These are phyloP conservation scores for Amiota minor DNA, from an alignment of 2,888 invertebrate genomes.

Conservation along the genomic window DNA sequence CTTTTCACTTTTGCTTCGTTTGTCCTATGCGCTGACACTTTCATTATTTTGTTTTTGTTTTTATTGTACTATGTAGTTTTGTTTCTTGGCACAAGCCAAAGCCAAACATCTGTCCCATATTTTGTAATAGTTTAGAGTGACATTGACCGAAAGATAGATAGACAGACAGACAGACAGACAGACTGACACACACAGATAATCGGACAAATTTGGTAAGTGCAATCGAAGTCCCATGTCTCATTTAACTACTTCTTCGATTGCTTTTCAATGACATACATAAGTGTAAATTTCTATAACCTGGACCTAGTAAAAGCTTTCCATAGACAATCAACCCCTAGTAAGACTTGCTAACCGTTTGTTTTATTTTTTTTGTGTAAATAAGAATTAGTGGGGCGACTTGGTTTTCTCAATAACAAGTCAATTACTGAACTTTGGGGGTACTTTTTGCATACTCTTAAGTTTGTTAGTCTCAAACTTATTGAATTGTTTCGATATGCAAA, in stretches of 20 bases:
- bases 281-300: too few relatives aligned
- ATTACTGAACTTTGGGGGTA: background rate
- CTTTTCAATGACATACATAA: too few relatives aligned
- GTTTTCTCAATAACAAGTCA: slow-evolving; percentile 3
- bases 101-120: slow-evolving; percentile 63
- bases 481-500: slow-evolving; percentile 37
- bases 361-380: background rate
- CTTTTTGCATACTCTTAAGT: slow-evolving; percentile 23
- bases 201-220: slow-evolving; percentile 62
- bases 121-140: slow-evolving; percentile 61
- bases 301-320: slow-evolving; percentile 33
- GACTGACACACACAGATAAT: slow-evolving; percentile 19
- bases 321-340: slow-evolving; percentile 24
- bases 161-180: slow-evolving; percentile 36
- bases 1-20: slow-evolving; percentile 32
- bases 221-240: slow-evolving; percentile 1
- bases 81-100: slow-evolving; percentile 62
- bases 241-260: too few relatives aligned
- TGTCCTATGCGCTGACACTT: slow-evolving; percentile 41
- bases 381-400: background rate
- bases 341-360: background rate
- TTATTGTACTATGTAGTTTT: background rate
- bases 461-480: slow-evolving; percentile 38
- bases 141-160: slow-evolving; percentile 36
- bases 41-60: slow-evolving; percentile 52